Base-by-base conservation (phyloP, 1,140 invertebrate species). In the Polyergus mexicanus region DNA sequence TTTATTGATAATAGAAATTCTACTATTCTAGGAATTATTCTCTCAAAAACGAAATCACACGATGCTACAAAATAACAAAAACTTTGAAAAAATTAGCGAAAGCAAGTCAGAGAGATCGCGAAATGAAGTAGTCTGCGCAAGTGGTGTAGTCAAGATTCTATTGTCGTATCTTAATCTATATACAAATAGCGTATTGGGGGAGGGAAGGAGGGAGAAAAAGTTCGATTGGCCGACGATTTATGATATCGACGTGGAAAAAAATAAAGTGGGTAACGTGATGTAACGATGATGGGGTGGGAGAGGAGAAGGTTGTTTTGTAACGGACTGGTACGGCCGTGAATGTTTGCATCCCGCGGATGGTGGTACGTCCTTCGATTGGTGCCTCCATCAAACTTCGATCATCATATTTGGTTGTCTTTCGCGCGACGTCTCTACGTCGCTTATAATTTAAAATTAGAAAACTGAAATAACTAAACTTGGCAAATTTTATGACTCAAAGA, bases 191-290 rank as follows among this genome's bases (percentile, higher is more conserved):
- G 8, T 25, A 8, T 38, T 8, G 16, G 7, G 32, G 8, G 8
- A 19, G 13, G 10, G 16, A 28, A 19, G 22, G 22, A 28, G 22
- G 44, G 16, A 68, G 35, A 56, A 54, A 71, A 80, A 56, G 84
- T 91, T 88, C 87, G 86, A 92, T 91, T 87, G 63, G 62, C 22
- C 60, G 44, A 60, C 60, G 60, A 92, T 91, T 91, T 89, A 90
- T 80, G 76, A 90, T 90, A 90, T 89, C 69, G 88, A 78, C 28
- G 41, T 28, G 60, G 65, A 44, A 54, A 56, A 56, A 58, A 74
- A 76, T 51, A 62, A 87, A 87, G 28, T 63, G 25, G 41, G 22
- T 51, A 51, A 51, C 47, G 44, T 54, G 54, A 81, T 81, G 19
- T 68, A 47, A 78, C 2, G 68, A 71, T 58, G 22, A 44, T 63